These are phyloP conservation scores for Neocloeon triangulifer DNA, from an alignment of 1,140 invertebrate genomes.

Conservation along the genomic window DNA sequence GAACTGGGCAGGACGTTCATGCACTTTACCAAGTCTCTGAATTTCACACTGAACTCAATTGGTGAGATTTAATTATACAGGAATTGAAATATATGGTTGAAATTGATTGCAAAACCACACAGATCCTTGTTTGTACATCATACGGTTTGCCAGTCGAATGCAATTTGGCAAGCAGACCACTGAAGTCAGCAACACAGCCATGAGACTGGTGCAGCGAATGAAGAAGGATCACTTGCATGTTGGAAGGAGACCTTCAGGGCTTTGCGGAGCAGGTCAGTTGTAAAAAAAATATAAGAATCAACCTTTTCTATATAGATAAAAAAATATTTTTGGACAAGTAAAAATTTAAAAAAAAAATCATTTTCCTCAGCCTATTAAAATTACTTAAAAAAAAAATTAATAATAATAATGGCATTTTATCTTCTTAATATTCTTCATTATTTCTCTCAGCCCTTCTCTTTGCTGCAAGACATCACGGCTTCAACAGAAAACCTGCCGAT, in stretches of 20 bases:
- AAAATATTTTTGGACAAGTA: slow-evolving; percentile 7
- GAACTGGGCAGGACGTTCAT: slow-evolving; percentile 84
- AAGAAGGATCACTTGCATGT: slow-evolving; percentile 94
- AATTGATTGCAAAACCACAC: slow-evolving; percentile 17
- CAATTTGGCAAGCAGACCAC: slow-evolving; percentile 82
- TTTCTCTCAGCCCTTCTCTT: slow-evolving; percentile 62
- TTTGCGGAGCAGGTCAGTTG: slow-evolving; percentile 76
- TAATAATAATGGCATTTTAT: not conserved
- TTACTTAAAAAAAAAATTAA: slow-evolving; percentile 2
- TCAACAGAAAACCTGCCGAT: slow-evolving; percentile 65
- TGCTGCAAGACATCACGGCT: slow-evolving; percentile 79
- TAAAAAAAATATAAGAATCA: slow-evolving; percentile 1
- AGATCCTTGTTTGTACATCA: slow-evolving; percentile 89
- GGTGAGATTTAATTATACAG: slow-evolving; percentile 36
- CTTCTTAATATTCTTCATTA: slow-evolving; percentile 6
- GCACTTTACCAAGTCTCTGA: slow-evolving; percentile 65
- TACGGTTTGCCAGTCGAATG: slow-evolving; percentile 82
- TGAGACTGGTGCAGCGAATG: slow-evolving; percentile 87
- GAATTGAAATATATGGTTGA: not conserved
- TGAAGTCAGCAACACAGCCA: slow-evolving; percentile 84
- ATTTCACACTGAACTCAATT: slow-evolving; percentile 79
- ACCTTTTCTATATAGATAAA: slow-evolving; percentile 7
- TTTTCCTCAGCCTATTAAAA: not conserved
- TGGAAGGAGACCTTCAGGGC: slow-evolving; percentile 80
- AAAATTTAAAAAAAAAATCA: not conserved